Conservation (phyloP, 2,113 vertebrate genomes). For the Jacana jacana region DNA sequence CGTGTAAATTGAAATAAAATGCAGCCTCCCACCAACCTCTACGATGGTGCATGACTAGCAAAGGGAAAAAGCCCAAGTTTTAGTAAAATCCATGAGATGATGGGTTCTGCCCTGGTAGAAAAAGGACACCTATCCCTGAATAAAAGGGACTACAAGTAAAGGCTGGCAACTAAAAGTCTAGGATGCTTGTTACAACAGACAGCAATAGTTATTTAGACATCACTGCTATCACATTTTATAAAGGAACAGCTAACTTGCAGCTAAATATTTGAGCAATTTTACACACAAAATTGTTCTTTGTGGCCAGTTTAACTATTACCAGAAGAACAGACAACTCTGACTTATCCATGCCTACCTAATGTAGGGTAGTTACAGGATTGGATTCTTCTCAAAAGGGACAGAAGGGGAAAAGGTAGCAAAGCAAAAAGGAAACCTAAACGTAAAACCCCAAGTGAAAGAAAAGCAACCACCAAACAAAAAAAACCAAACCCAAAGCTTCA, state of each 20-base stretch:
- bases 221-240: neutral
- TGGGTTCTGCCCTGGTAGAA: neutral
- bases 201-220: neutral
- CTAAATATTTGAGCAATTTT: neutral
- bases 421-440: neutral
- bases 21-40: neutral
- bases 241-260: neutral
- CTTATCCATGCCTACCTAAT: neutral
- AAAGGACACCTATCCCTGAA: neutral
- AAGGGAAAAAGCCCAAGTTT: neutral
- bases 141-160: neutral
- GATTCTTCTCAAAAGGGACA: neutral
- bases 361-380: neutral
- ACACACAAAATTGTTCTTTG: neutral
- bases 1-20: neutral
- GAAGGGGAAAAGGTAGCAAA: neutral
- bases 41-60: neutral
- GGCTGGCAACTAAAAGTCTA: neutral
- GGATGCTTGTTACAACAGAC: neutral
- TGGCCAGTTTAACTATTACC: neutral
- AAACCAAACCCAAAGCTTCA: rapidly evolving
- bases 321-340: neutral
- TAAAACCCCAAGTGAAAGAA: neutral
- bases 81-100: neutral
- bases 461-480: neutral